A percentile compares a stretch with the other conserved stretches of the same genome.
phyloP scores from a whole-genome alignment of 1,140 invertebrate species.

The Bactericera cockerelli region DNA sequence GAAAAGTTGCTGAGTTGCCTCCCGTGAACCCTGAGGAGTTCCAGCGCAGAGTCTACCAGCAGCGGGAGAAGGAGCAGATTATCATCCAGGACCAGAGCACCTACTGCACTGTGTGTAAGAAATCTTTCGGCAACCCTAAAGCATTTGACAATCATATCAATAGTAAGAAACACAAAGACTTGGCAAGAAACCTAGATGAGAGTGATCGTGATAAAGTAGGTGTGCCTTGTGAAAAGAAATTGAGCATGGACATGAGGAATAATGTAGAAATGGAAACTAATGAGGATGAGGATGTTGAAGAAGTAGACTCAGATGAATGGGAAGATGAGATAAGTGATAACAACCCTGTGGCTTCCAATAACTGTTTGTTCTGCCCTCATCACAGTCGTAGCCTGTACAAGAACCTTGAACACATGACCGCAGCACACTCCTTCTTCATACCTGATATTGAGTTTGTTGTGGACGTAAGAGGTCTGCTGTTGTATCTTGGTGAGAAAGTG shows the following conservation, averaged over 20 bases:
- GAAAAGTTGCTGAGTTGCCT: conserved; percentile 75
- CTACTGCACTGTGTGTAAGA: conserved; percentile 67
- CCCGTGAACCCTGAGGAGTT: conserved; percentile 74
- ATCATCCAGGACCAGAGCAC: conserved; percentile 32
- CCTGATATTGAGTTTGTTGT: conserved; percentile 80
- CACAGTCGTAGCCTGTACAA: conserved; percentile 55
- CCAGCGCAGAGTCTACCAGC: conserved; percentile 47
- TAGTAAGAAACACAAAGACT: conserved; percentile 83
- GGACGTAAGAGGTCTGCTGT: conserved; percentile 69
- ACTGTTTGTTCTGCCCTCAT: conserved; percentile 82
- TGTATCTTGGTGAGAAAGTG: conserved; percentile 77
- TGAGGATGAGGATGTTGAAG: conserved; percentile 28
- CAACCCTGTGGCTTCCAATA: conserved; percentile 50
- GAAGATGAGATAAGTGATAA: conserved; percentile 41
- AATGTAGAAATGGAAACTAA: conserved; percentile 10
- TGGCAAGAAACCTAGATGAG: conserved; percentile 15
- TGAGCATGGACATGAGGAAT: neutral
- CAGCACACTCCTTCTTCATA: conserved; percentile 84
- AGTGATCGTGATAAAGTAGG: conserved; percentile 8
- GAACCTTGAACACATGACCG: conserved; percentile 85
- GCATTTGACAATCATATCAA: conserved; percentile 79
- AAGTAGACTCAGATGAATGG: conserved; percentile 55
- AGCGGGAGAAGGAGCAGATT: conserved; percentile 37
- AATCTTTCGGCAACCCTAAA: conserved; percentile 68
- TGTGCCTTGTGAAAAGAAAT: conserved; percentile 5